Conservation (phyloP, 2,113 vertebrate genomes). For the human region GRCh38 chr1:37478501-37479000, state of each 20-base stretch:
- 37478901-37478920: slow-evolving; percentile 5
- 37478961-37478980: not conserved
- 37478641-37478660: not conserved
- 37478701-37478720: not conserved
- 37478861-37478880: not conserved
- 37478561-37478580: rapidly evolving
- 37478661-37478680: not conserved
- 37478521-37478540: not conserved
- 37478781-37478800: not conserved
- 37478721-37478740: not conserved
- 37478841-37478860: not conserved
- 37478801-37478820: not conserved
- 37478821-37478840: not conserved
- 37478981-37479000: not conserved
- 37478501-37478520: not conserved
- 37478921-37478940: not conserved
- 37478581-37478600: not conserved
- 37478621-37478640: not conserved
- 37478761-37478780: not conserved
- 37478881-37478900: not conserved
- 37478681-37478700: not conserved
- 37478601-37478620: no score
- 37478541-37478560: not conserved
- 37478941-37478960: not conserved
- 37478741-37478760: not conserved